phyloP scores from a whole-genome alignment of 2,113 vertebrate genomes.

The Gulo gulo region DNA sequence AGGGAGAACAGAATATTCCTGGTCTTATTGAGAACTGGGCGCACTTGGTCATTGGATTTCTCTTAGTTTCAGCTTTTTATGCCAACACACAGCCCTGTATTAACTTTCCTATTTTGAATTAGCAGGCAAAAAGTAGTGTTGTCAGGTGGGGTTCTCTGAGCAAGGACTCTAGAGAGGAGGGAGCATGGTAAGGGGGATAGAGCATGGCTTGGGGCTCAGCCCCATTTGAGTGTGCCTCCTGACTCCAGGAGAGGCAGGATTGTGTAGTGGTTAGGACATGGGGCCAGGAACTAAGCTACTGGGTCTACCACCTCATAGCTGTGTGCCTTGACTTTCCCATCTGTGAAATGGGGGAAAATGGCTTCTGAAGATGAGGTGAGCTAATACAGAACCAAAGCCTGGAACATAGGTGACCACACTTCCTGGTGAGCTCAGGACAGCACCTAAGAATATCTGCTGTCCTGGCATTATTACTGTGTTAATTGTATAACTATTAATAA shows the following conservation, averaged over 20 bases:
- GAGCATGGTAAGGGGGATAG: accelerated
- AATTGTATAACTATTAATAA: background rate
- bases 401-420: background rate
- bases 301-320: background rate
- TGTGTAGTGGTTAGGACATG: accelerated
- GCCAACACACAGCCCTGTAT: background rate
- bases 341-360: background rate
- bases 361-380: background rate
- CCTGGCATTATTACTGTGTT: background rate
- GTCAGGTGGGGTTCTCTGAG: background rate
- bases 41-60: background rate
- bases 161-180: background rate
- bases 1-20: background rate
- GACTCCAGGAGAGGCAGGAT: background rate
- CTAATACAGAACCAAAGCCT: accelerated
- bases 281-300: background rate
- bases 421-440: background rate
- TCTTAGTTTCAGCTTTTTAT: background rate
- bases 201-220: background rate
- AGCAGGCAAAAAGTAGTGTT: background rate
- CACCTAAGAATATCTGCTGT: background rate
- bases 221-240: background rate
- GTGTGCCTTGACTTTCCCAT: background rate
- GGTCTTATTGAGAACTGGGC: background rate
- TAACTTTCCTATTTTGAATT: background rate